Percentiles rank a stretch among this genome's conserved stretches.
phyloP scores from a whole-genome alignment of 2,113 vertebrate genomes.

The Leuciscus idus region DNA sequence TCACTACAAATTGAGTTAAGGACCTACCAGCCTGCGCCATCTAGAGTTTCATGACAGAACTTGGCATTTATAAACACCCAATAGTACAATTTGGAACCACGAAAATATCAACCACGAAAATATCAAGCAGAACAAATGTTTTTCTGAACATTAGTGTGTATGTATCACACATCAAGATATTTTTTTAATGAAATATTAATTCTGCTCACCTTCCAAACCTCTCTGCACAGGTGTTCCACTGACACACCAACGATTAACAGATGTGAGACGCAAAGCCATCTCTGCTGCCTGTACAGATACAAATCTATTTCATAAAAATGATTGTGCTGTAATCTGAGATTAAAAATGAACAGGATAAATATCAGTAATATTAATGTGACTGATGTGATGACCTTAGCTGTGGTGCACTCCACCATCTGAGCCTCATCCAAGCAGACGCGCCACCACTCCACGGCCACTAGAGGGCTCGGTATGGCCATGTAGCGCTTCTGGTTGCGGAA shows the following conservation, averaged over 20 bases:
- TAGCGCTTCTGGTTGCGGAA: conserved; percentile 97
- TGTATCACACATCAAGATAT: no score
- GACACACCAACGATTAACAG: conserved; percentile 97
- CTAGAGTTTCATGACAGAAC: no score
- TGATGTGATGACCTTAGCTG: conserved; percentile 84
- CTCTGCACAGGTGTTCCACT: conserved; percentile 98
- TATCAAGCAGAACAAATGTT: no score
- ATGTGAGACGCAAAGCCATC: conserved; percentile 94
- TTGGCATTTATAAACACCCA: no score
- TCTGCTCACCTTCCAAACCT: conserved; percentile 88
- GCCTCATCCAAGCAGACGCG: conserved; percentile 96
- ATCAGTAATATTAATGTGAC: neutral
- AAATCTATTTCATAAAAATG: neutral
- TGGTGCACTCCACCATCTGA: conserved; percentile 97
- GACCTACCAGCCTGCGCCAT: no score
- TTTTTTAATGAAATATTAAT: neutral
- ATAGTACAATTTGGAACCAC: no score
- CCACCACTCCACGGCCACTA: conserved; percentile 99
- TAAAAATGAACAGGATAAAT: neutral
- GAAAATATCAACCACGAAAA: no score
- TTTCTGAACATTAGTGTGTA: no score
- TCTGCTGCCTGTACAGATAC: conserved; percentile 86
- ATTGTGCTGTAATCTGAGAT: neutral
- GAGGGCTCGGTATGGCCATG: conserved; percentile 97
- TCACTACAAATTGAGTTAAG: no score